Percentiles rank a stretch among this genome's conserved stretches.
Conservation (phyloP, 2,888 invertebrate species). For the Chromoteleia sp. region DNA sequence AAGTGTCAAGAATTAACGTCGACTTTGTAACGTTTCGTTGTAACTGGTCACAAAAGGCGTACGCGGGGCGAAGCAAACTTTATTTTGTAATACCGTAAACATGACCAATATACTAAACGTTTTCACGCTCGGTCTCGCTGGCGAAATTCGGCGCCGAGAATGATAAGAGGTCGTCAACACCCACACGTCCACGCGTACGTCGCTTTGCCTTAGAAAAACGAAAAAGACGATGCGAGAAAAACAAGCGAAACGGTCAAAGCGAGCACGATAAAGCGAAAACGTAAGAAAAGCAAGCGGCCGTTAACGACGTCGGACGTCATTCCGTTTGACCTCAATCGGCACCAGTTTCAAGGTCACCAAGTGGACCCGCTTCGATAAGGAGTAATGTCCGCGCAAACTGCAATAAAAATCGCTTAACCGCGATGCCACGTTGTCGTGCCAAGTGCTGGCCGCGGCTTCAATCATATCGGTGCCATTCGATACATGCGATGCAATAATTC, state of each 20-base stretch:
- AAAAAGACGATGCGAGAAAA: conserved; percentile 3
- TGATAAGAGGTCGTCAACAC: conserved; percentile 22
- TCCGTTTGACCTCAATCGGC: conserved; percentile 74
- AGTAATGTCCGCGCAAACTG: conserved; percentile 69
- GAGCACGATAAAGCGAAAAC: conserved; percentile 44
- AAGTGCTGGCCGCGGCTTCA: conserved; percentile 58
- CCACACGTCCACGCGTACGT: conserved; percentile 1
- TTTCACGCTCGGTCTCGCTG: conserved; percentile 29
- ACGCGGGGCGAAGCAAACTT: neutral
- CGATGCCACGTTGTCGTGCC: conserved; percentile 63
- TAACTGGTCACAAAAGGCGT: neutral
- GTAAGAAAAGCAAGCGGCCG: conserved; percentile 29
- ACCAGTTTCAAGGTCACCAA: conserved; percentile 73
- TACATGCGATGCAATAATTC: conserved; percentile 58
- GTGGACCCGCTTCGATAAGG: conserved; percentile 71
- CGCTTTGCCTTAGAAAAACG: conserved; percentile 1
- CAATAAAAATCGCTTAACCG: conserved; percentile 72
- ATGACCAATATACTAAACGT: conserved; percentile 2
- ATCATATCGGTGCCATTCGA: conserved; percentile 69
- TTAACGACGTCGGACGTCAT: conserved; percentile 58
- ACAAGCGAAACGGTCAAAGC: neutral
- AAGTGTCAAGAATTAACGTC: neutral
- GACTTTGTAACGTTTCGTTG: neutral
- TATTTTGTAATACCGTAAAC: conserved; percentile 7
- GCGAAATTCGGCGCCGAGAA: conserved; percentile 25